phyloP scores from a whole-genome alignment of 1,140 invertebrate species.

The Bombus terrestris region DNA sequence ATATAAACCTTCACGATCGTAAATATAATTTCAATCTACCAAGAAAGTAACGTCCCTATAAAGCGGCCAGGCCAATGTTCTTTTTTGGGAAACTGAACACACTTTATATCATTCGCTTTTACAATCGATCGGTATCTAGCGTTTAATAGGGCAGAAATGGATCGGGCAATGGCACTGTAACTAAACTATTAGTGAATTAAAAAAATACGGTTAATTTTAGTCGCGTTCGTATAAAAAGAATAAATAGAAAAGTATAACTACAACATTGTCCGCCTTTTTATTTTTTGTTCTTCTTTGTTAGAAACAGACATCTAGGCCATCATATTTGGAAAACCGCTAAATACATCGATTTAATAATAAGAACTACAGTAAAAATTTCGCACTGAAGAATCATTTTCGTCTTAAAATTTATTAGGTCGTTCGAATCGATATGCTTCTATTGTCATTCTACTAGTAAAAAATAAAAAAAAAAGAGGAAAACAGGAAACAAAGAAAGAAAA shows the following conservation, averaged over 20 bases:
- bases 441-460: conserved; percentile 51
- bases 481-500: neutral
- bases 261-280: conserved; percentile 4
- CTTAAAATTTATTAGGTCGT: conserved; percentile 63
- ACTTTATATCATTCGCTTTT: conserved; percentile 12
- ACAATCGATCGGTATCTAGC: neutral
- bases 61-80: conserved; percentile 27
- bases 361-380: conserved; percentile 31
- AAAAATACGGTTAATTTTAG: conserved; percentile 70
- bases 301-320: conserved; percentile 60
- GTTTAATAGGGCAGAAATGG: conserved; percentile 47
- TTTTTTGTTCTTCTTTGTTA: conserved; percentile 14
- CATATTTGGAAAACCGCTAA: conserved; percentile 4
- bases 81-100: conserved; percentile 55
- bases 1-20: conserved; percentile 72
- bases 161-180: conserved; percentile 72
- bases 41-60: conserved; percentile 43
- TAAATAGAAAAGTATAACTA: conserved; percentile 69
- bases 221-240: conserved; percentile 71
- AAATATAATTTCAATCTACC: conserved; percentile 49
- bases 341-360: conserved; percentile 26
- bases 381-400: conserved; percentile 15
- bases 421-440: conserved; percentile 61
- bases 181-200: conserved; percentile 68
- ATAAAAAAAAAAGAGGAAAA: neutral